Evolutionary conservation across 2,797 vertebrate species (phyloP).

Genomic region (Microctenopoma stevenorrisi): DNA sequence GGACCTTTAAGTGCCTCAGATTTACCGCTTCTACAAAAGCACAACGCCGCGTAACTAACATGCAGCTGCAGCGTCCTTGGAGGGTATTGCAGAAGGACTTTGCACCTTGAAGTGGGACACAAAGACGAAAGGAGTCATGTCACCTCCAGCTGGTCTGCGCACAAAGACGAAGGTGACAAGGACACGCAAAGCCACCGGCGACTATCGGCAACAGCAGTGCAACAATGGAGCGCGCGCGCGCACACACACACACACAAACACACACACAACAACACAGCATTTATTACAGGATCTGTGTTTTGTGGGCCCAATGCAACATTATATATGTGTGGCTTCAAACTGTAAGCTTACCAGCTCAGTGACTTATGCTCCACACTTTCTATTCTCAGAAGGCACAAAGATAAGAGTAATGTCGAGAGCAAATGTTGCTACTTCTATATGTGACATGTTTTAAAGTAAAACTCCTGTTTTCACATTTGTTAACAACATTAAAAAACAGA

Average conservation of each 20-base stretch:
- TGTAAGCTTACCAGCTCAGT: neutral
- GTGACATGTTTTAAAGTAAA: neutral
- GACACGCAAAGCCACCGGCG: slow-evolving; percentile 57
- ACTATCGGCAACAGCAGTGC: slow-evolving; percentile 39
- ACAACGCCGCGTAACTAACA: slow-evolving; percentile 60
- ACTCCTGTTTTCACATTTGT: neutral
- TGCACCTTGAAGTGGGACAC: slow-evolving; percentile 78
- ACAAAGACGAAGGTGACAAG: slow-evolving; percentile 76
- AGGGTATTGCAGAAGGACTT: slow-evolving; percentile 71
- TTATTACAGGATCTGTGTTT: slow-evolving; percentile 31
- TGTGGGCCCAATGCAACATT: slow-evolving; percentile 31
- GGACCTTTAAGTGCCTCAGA: slow-evolving; percentile 71
- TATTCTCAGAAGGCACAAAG: slow-evolving; percentile 3
- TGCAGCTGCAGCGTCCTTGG: slow-evolving; percentile 76
- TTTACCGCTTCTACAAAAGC: slow-evolving; percentile 59
- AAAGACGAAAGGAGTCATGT: slow-evolving; percentile 71
- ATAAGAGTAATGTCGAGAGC: neutral
- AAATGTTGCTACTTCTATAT: neutral
- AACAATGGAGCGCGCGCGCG: slow-evolving; percentile 16
- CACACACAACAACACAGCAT: slow-evolving; percentile 47
- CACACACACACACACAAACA: neutral
- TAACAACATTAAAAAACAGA: neutral
- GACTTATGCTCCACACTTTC: slow-evolving; percentile 7
- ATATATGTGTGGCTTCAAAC: slow-evolving; percentile 15
- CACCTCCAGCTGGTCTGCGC: slow-evolving; percentile 79